Base-by-base conservation (phyloP, 2,113 vertebrate species). In the Coregonus clupeaformis region DNA sequence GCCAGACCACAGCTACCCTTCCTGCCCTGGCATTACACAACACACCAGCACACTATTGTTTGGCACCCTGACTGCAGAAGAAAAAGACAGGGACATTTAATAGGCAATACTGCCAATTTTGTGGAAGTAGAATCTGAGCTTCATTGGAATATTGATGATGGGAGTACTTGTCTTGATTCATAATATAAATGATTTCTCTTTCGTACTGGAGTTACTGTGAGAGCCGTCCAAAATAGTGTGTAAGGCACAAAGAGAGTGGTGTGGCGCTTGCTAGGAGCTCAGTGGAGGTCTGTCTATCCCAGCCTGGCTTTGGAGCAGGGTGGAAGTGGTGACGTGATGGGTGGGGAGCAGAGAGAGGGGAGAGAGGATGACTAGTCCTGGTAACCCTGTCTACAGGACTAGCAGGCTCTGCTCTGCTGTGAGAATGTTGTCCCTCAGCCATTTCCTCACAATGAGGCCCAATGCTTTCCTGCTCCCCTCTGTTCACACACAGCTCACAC, bases 391-490 rank as follows among this genome's bases (percentile, higher is more conserved):
- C 32, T 68, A 25, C 6, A 20, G 11, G 78, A 77, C 76, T 74
- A 76, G 72, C 18, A 47, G 77, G 72, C 81, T 78, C 76, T 64
- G 66, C 77, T 77, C 27, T 29, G 63, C 74, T 30, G 81, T 86
- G 88, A 89, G 92, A 91, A 94, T 91, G 90, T 89, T 87, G 90
- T 90, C 73, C 83, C 85, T 84, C 90, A 84, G 86, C 91, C 88
- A 89, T 90, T 94, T 94, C 92, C 92, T 92, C 74, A 79, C 14
- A 91, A 94, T 93, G 93, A 92, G 86, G 49, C 30, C 59, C 22
- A 73, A 87, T 80, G 86, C 84, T 79, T 93, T 91, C 91, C 91
- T 92, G 90, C 86, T 78, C 70, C 36, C 42, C 63, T 79, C 80
- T 52, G 86, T 90, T 90, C 91, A 87, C 87, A 90, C 82, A 74